Conservation (phyloP, 2,888 invertebrate species). For the Eupithecia inturbata region DNA sequence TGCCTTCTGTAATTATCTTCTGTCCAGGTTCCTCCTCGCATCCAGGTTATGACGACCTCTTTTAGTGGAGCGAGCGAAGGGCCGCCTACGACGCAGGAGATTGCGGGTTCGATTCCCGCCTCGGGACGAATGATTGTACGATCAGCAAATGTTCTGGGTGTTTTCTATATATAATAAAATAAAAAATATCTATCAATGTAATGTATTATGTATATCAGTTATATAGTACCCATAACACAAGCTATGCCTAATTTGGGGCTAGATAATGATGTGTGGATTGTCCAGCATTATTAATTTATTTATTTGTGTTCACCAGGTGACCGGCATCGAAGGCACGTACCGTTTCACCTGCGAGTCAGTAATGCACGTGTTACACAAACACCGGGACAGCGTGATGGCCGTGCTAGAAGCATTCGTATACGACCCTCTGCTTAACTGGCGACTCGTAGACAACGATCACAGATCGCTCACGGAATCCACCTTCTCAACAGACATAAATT, state of each 20-base stretch:
- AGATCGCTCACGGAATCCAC: slow-evolving; percentile 72
- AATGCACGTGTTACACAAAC: slow-evolving; percentile 95
- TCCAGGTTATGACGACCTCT: too few species aligned
- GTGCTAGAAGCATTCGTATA: slow-evolving; percentile 99
- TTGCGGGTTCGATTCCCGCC: too few species aligned
- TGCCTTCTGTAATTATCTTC: too few species aligned
- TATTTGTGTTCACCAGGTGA: slow-evolving; percentile 83
- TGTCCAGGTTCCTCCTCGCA: too few species aligned
- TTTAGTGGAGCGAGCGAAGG: too few species aligned
- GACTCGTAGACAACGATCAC: slow-evolving; percentile 85
- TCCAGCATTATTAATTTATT: background rate
- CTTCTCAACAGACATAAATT: slow-evolving; percentile 74
- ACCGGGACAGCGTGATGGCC: slow-evolving; percentile 99
- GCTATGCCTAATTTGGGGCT: background rate
- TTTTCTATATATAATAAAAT: too few species aligned
- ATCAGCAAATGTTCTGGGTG: too few species aligned
- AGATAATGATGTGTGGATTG: background rate
- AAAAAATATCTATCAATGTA: too few species aligned
- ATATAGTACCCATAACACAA: background rate
- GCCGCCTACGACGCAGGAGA: too few species aligned
- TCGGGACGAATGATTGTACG: too few species aligned
- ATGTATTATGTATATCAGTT: too few species aligned
- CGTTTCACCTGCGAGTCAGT: slow-evolving; percentile 98
- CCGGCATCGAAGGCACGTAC: slow-evolving; percentile 98
- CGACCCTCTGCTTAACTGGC: slow-evolving; percentile 98